These are phyloP conservation scores for Podarcis raffonei DNA, from an alignment of 2,113 vertebrate genomes.

Conservation along the genomic window DNA sequence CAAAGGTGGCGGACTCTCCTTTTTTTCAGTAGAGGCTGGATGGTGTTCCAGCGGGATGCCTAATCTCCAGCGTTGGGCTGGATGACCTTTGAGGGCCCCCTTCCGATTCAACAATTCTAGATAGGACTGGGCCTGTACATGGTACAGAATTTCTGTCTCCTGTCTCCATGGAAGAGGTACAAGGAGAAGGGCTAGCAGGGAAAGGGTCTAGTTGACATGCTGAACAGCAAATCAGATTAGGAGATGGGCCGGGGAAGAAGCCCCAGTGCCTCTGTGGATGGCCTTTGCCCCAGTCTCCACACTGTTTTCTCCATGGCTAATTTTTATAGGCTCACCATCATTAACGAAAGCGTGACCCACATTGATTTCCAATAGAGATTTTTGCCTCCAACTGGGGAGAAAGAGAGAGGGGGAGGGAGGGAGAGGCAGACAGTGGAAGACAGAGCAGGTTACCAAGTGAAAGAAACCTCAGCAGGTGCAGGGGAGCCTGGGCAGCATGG, in stretches of 20 bases:
- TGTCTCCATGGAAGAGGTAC: too few relatives aligned
- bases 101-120: too few relatives aligned
- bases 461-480: not conserved
- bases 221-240: not conserved
- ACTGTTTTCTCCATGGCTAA: conserved; percentile 18
- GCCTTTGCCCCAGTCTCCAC: conserved; percentile 25
- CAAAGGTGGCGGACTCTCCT: too few relatives aligned
- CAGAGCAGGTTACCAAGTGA: not conserved
- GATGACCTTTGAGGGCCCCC: too few relatives aligned
- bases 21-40: too few relatives aligned
- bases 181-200: not conserved
- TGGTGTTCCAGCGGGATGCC: too few relatives aligned
- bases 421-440: not conserved
- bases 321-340: conserved; percentile 34
- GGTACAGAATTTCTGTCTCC: too few relatives aligned
- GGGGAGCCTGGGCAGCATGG: not conserved
- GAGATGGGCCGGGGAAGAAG: not conserved
- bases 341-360: conserved; percentile 27
- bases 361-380: conserved; percentile 31
- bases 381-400: not conserved
- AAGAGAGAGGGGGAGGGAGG: not conserved
- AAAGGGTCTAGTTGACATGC: not conserved
- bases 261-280: not conserved
- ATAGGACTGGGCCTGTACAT: too few relatives aligned
- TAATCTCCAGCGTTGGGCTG: too few relatives aligned